Evolutionary conservation across 2,888 invertebrate species (phyloP), one percentile per base, ranked within the genome.

Genomic region (Acleris holmiana): DNA sequence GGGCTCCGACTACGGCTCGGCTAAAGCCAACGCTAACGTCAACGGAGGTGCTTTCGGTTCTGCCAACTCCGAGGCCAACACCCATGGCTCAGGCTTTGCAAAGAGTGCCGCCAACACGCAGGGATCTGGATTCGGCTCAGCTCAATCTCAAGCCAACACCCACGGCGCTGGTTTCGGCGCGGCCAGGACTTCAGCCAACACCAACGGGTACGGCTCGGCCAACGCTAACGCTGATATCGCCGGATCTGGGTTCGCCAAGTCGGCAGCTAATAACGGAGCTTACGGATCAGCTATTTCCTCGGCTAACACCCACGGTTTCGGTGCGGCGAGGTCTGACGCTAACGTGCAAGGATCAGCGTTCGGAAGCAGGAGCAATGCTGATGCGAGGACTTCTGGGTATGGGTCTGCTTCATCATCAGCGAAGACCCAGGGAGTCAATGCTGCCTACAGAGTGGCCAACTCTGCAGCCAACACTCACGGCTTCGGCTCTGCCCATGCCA

Each of bases 401-500:
- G 86, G 87, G 1, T 76, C 76, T n/a, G 88, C 88, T n/a, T 71
- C 77, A 0, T 85, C 84, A 2, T 80, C 80, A 1, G 85, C 85
- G 19, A 83, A 72, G 69, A 73, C 77, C 19, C 83, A 85, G 48
- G 88, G 82, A 4, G 59, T 84, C 53, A 76, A 74, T 71, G 75
- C 85, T 19, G 84, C 77, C 41, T 84, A 78, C 75, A 83, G 81
- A 54, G 79, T 83, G 18, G 77, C 82, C 53, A 83, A 88, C 79
- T 81, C 88, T 1, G 76, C 78, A 2, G 86, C 84, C 35, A 84
- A 81, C 73, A 76, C 82, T 15, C 74, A 71, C 41, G 84, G 84
- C 35, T 73, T 68, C 59, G 90, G 89, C 57, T 76, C 79, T 10
- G 88, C 91, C 4, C 78, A 75, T 46, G 85, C 91, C 61, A 82